Evolutionary conservation across 2,113 vertebrate genomes (phyloP).

Genomic region (Otus sunia): DNA sequence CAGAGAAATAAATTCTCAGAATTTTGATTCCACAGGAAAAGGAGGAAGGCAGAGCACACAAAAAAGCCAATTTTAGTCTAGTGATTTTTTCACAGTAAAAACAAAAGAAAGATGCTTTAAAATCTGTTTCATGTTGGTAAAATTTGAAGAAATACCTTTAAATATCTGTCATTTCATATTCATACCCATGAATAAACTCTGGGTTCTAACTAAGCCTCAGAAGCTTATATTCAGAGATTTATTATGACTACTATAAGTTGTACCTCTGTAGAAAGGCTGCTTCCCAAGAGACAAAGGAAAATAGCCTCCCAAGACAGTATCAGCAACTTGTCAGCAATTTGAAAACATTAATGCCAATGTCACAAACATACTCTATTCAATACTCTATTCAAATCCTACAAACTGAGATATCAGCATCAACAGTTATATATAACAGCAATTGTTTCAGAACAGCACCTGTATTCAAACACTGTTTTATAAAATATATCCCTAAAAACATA

Average conservation of each 20-base stretch:
- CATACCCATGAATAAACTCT: neutral
- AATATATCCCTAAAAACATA: neutral
- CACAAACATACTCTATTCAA: neutral
- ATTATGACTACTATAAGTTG: neutral
- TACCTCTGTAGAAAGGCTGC: neutral
- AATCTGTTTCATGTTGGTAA: neutral
- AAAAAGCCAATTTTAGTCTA: neutral
- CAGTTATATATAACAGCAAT: neutral
- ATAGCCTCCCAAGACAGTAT: neutral
- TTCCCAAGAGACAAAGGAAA: neutral
- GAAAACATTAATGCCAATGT: neutral
- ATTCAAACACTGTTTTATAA: neutral
- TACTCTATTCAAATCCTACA: neutral
- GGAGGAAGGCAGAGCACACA: neutral
- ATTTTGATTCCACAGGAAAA: neutral
- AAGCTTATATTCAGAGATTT: neutral
- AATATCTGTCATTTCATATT: neutral
- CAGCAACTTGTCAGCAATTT: neutral
- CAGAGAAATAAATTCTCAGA: slow-evolving; percentile 1
- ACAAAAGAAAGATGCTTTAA: neutral
- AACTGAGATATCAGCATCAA: neutral
- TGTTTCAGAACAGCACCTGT: neutral
- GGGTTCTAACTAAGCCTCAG: neutral
- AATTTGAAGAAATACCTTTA: neutral
- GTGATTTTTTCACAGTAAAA: neutral